Percentiles rank a stretch among this genome's conserved stretches.
phyloP scores from a whole-genome alignment of 2,113 vertebrate genomes.

The Sinocyclocheilus anophthalmus region DNA sequence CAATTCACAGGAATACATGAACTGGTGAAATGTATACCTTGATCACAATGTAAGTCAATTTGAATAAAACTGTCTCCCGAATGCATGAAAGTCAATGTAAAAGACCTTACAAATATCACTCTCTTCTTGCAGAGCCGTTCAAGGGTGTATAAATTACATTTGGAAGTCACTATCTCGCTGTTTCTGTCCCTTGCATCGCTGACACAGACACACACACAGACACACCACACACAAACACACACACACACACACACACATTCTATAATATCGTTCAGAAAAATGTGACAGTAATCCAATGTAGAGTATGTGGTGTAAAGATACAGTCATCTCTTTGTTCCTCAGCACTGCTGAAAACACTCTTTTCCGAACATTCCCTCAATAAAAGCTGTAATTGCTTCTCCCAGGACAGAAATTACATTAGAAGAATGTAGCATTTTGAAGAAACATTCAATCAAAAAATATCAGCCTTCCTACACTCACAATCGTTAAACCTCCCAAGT shows the following conservation, averaged over 20 bases:
- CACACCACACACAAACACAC: too few relatives aligned
- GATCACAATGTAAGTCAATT: not conserved
- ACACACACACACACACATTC: not conserved
- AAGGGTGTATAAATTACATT: not conserved
- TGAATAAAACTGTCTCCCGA: not conserved
- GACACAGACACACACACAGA: not conserved
- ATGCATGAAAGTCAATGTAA: not conserved
- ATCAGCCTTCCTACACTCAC: not conserved
- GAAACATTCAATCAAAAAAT: conserved; percentile 6
- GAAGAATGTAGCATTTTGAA: not conserved
- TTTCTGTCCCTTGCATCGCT: not conserved
- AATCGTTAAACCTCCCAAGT: not conserved
- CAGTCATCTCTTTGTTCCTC: conserved; percentile 29
- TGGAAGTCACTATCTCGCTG: not conserved
- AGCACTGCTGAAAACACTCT: conserved; percentile 4
- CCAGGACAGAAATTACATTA: conserved; percentile 13
- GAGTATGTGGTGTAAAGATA: conserved; percentile 10
- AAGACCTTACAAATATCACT: not conserved
- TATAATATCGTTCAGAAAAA: conserved; percentile 18
- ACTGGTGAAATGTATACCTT: not conserved
- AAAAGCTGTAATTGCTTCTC: conserved; percentile 17
- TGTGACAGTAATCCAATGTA: not conserved
- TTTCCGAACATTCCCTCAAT: not conserved
- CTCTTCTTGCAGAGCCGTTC: not conserved
- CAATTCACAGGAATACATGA: not conserved